These are phyloP conservation scores for Nymphicus hollandicus DNA, from an alignment of 2,113 vertebrate genomes.

Conservation along the genomic window DNA sequence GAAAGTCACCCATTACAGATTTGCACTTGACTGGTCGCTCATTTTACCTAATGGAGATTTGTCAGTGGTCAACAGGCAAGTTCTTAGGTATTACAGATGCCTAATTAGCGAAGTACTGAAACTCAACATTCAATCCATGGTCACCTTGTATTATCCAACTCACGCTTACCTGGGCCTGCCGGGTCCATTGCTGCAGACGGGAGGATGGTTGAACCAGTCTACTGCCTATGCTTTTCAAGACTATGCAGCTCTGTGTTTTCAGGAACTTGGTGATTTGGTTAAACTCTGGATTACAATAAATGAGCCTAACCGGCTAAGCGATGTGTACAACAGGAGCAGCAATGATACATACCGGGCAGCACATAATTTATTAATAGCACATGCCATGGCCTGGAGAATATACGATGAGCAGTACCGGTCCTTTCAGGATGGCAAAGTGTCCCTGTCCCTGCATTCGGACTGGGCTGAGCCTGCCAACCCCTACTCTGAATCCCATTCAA, in stretches of 20 bases:
- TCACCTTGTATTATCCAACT: conserved; percentile 89
- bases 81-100: conserved; percentile 88
- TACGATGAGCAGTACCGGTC: conserved; percentile 75
- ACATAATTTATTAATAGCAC: conserved; percentile 87
- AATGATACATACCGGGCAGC: conserved; percentile 78
- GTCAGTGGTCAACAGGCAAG: conserved; percentile 77
- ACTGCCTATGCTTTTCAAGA: conserved; percentile 80
- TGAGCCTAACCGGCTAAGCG: conserved; percentile 87
- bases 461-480: conserved; percentile 94
- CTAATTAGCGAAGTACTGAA: conserved; percentile 82
- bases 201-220: conserved; percentile 87
- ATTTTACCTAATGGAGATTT: conserved; percentile 84
- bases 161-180: conserved; percentile 81
- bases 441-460: conserved; percentile 88
- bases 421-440: conserved; percentile 77
- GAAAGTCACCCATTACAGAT: conserved; percentile 87
- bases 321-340: conserved; percentile 73
- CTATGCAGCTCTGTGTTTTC: conserved; percentile 87
- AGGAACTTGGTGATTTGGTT: conserved; percentile 84
- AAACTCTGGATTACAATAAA: conserved; percentile 94
- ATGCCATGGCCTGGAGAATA: conserved; percentile 84
- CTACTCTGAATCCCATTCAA: conserved; percentile 76
- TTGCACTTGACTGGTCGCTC: conserved; percentile 91
- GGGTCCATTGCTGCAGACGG: conserved; percentile 66
- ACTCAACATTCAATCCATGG: conserved; percentile 74